Base-by-base conservation (phyloP, 2,113 vertebrate species). In the Galemys pyrenaicus region DNA sequence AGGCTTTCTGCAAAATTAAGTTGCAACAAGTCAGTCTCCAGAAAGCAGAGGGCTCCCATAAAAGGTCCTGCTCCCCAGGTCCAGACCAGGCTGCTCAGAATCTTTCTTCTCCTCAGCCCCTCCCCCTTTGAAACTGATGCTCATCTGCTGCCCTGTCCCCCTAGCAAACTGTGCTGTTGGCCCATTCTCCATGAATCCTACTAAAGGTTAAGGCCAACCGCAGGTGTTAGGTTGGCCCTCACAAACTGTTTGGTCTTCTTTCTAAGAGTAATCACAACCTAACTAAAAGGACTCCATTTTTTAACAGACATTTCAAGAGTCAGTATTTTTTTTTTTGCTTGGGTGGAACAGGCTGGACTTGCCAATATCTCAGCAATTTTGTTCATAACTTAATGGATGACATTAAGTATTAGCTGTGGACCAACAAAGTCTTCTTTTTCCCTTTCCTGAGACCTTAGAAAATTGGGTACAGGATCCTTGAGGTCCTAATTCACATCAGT, bases 271-370 rank as follows among this genome's bases (percentile, higher is more conserved):
- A 87, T 30, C 35, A 28, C 30, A 82, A n/a, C 37, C 15, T 60
- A 87, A 54, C 12, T 15, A 10, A 60, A 83, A 90, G 46, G 28
- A 54, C 39, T 73, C 16, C 54, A 49, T 46, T 74, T 81, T 75
- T 20, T 12, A 77, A 78, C 12, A 41, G 16, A 39, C 78, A 91
- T 68, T 92, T 92, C 67, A 94, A 84, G 46, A 87, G 44, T 39
- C 41, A 68, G 13, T 37, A 46, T 54, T 93, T 87, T 62, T 15
- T 65, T 65, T n/a, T n/a, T 37, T 68, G 26, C 44, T 37, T 74
- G 58, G 83, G 49, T 32, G 5, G 51, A 70, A 10, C 10, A 71
- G 12, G 7, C 13, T 22, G 19, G 17, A 37, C 49, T 10, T 84
- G 78, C 8, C 30, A 35, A 70, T 10, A 5, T 39, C 64, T 79